Base-by-base conservation (phyloP, 2,113 vertebrate species). In the Ictalurus furcatus region DNA sequence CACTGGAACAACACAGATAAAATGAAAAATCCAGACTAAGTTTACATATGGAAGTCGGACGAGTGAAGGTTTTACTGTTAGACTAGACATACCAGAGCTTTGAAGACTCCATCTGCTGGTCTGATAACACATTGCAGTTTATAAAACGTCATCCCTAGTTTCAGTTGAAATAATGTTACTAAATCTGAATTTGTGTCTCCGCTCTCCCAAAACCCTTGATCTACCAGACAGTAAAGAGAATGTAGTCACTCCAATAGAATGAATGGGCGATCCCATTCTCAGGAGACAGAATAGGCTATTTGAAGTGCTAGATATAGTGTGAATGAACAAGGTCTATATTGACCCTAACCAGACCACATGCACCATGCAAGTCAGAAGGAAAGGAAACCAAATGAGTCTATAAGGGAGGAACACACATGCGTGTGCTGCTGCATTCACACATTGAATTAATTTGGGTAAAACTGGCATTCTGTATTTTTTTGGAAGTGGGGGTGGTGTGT, bases 91-190 rank as follows among this genome's bases (percentile, higher is more conserved):
- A 61, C 37, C 73, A 61, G 89, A 89, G 90, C 93, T 92, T 81
- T 91, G 89, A 91, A 91, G 92, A 93, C 95, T 76, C 93, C 94
- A 91, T 92, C 94, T 94, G 91, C 92, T 94, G 95, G 94, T 85
- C 7, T 78, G 30, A 86, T 89, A 78, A 21, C 40, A 79, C 63
- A 90, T 21, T 85, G 54, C 84, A 90, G 71, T 56, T 86, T 54
- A 89, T 88, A 78, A 23, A 83, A 40, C 67, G 83, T 67, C 48
- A 71, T 34, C 2, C 25, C 13, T 37, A 59, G 67, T 11, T 82
- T n/a, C 7, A 52, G 28, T 63, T 48, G 37, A 61, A 61, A 86
- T 40, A 80, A 54, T 54, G 0, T n/a, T 59, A 89, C 21, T 30
- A 90, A 65, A 76, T n/a, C 40, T 89, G 56, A 85, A 84, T 86